Percentiles rank a stretch among this genome's conserved stretches.
phyloP scores from a whole-genome alignment of 2,113 vertebrate species.

The Corythoichthys intestinalis region DNA sequence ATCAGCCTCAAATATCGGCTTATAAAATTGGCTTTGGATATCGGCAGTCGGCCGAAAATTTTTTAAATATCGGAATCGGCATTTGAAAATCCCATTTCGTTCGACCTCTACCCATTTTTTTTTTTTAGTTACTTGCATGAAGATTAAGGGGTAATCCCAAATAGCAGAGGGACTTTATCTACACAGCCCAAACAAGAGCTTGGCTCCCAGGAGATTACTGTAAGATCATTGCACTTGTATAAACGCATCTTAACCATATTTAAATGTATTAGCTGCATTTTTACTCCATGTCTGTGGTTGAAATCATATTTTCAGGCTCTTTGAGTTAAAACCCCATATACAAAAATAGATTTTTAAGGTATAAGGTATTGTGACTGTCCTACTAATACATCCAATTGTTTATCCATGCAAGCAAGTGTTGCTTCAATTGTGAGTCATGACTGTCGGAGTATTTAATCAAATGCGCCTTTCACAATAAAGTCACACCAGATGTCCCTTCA shows the following conservation, averaged over 20 bases:
- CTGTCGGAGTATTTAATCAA: neutral
- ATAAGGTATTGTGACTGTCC: neutral
- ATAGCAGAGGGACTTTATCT: slow-evolving; percentile 1
- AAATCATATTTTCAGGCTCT: neutral
- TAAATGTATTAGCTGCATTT: neutral
- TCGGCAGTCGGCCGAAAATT: no score
- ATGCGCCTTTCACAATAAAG: neutral
- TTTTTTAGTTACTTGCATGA: neutral
- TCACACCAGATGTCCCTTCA: neutral
- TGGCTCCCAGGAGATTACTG: slow-evolving; percentile 1
- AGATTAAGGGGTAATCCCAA: slow-evolving; percentile 2
- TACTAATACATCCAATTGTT: neutral
- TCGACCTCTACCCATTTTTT: neutral
- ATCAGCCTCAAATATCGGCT: neutral
- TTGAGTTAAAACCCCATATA: neutral
- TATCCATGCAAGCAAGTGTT: neutral
- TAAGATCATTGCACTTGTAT: slow-evolving; percentile 4
- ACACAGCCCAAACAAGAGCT: slow-evolving; percentile 7
- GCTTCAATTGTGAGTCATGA: neutral
- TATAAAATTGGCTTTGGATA: no score
- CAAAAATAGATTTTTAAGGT: neutral
- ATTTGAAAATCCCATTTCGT: no score
- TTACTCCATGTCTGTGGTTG: neutral
- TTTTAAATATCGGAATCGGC: no score
- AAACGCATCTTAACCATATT: neutral